Evolutionary conservation across 2,797 vertebrate species (phyloP), one percentile per base, ranked within the genome.

Genomic region (Furcifer pardalis): DNA sequence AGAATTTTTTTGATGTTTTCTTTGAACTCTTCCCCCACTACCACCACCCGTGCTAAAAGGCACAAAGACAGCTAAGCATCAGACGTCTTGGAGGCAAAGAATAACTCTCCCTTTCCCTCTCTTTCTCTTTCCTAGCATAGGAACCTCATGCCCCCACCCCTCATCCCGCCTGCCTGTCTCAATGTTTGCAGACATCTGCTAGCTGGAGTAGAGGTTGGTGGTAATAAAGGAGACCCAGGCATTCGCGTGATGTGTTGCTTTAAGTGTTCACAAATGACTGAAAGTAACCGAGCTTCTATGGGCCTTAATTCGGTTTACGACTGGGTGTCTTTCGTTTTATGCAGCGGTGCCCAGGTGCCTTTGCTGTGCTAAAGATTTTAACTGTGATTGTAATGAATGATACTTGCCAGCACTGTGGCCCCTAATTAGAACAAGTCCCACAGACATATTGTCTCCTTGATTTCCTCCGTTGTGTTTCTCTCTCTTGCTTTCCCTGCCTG

Each of bases 371-470:
- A 89, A 94, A 95, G 94, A 95, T 93, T 95, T 86, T 94, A 93
- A 93, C 95, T 94, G 91, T 77, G 94, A 94, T 95, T 96, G 95
- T 95, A 96, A 96, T 94, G 95, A 96, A 94, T 94, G 95, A 95
- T 96, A 94, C 92, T 96, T 94, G 79, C 93, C 94, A 94, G 94
- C 91, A 35, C 94, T 93, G 95, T 87, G 84, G 94, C 94, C 95
- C 95, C 95, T 97, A 97, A 97, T 96, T 96, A 96, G 95, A 97
- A 96, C 96, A 96, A 96, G 96, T 96, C 83, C 84, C 95, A 95
- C 95, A 97, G 96, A 97, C 96, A 95, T 95, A 95, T 96, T 96
- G 96, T 97, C 96, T 96, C 96, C 96, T 95, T 93, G 96, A 94
- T 96, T 96, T 96, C 96, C 96, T 96, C 96, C 95, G 94, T 93